Conservation (phyloP, 2,113 vertebrate genomes). For the Lophura nycthemera region DNA sequence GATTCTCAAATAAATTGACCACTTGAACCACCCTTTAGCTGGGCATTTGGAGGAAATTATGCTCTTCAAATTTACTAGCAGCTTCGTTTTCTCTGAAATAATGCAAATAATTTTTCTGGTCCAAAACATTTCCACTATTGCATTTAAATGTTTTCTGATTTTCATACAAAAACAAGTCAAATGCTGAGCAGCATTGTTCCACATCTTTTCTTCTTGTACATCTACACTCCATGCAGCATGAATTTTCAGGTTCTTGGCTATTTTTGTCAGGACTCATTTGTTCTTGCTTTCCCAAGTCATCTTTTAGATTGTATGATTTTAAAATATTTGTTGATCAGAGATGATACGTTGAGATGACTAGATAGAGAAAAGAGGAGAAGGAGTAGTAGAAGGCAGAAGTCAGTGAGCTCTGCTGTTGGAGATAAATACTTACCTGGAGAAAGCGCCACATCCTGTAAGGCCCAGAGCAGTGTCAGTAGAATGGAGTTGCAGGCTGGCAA, state of each 20-base stretch:
- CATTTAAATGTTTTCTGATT: neutral
- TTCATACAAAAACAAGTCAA: neutral
- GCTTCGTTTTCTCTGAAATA: neutral
- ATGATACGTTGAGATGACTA: neutral
- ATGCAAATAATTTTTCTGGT: neutral
- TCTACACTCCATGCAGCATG: neutral
- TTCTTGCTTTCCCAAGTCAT: neutral
- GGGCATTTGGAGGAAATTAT: neutral
- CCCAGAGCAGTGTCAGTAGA: constrained; percentile 45
- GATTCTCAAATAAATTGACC: neutral
- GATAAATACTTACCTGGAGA: constrained; percentile 60
- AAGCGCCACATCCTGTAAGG: constrained; percentile 45
- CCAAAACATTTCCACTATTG: neutral
- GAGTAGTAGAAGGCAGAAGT: neutral
- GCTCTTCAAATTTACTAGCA: neutral
- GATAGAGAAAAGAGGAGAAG: neutral
- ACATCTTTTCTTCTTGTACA: neutral
- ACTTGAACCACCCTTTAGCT: neutral
- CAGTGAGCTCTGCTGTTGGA: neutral
- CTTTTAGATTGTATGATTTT: neutral
- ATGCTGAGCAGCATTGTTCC: neutral
- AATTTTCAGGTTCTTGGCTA: neutral
- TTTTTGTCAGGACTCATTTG: constrained; percentile 1
- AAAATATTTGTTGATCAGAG: neutral
- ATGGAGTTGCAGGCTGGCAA: constrained; percentile 58